Evolutionary conservation across 2,888 invertebrate species (phyloP), one percentile per base, ranked within the genome.

Genomic region (Conistra vaccinii): DNA sequence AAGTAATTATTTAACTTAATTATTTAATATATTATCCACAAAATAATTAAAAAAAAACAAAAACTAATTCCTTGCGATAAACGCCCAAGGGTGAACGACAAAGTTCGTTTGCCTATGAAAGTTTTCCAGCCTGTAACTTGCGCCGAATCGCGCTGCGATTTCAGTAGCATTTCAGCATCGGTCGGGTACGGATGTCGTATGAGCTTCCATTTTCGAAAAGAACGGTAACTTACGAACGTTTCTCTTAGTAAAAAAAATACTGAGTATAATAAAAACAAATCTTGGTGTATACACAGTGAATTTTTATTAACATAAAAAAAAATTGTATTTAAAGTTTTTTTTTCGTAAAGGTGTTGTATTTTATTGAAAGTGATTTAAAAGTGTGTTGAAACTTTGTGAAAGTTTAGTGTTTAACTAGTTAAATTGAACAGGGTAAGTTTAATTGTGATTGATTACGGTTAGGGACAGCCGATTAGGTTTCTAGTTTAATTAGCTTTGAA

Each of bases 361-460:
- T 7, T 5, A 14, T 39, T 55, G 17, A 39, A 61, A 60, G 84
- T 84, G 80, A 35, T 68, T 35, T 32, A 26, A 42, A 4, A 73
- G 82, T 84, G 84, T 29, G n/a, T 81, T 84, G 7, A 48, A 77
- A 84, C 72, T 84, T 78, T 58, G 85, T 84, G 84, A 75, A 68
- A 84, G 85, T 84, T 81, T 53, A 12, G 81, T 84, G 84, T 75
- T 67, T 57, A 45, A 57, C 51, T 61, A 79, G 62, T 73, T 79
- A 58, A 45, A 68, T 85, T 78, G 48, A 55, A 71, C 69, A 62
- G 58, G 85, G 85, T 82, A 65, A 85, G 85, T 85, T 73, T 80
- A 65, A 81, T 78, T 77, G 32, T 86, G 77, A 86, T 82, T 86
- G 66, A 84, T 86, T 68, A 53, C 67, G 76, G 76, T 76, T 69